Evolutionary conservation across 2,797 vertebrate species (phyloP), one percentile per base, ranked within the genome.

Genomic region (Arctocebus calabarensis): DNA sequence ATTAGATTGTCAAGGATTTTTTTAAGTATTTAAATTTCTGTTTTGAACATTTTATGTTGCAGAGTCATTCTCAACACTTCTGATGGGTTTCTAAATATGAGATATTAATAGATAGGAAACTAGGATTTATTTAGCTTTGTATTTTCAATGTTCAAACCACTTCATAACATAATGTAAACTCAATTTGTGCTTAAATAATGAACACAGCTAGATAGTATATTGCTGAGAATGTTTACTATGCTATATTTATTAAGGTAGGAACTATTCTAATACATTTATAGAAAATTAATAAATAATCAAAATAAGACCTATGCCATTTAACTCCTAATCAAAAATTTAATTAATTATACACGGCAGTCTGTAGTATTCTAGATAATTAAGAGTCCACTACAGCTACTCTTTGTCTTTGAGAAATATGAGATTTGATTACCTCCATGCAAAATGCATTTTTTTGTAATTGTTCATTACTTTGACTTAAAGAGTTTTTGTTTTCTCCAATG

Each of bases 371-470:
- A 55, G 52, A 1, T 74, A 62, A 68, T 71, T 1, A 40, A 84
- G 71, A 77, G 19, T 79, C 40, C 81, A 40, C 16, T 68, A 29
- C 40, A 45, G 19, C 71, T 82, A 48, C 32, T 1, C 0, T 88
- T 84, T 62, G 4, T 86, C 48, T 27, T 84, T 89, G 32, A 88
- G 32, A 96, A 88, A 23, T 52, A 66, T 40, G 17, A 92, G 4
- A 79, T 68, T 57, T 93, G 14, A 66, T 91, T n/a, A 73, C 7
- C 71, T 70, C 40, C 95, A 57, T 37, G 6, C 32, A 92, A 95
- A 95, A 68, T 40, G 62, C 0, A 55, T 61, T 40, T 86, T 86
- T 86, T 92, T 52, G 27, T 37, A 48, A 55, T 66, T 66, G 37
- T 55, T 66, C 9, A 77, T 91, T 52, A 70, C 68, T 95, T 84